Conservation (phyloP, 2,888 invertebrate genomes). For the Conomelus anceps region DNA sequence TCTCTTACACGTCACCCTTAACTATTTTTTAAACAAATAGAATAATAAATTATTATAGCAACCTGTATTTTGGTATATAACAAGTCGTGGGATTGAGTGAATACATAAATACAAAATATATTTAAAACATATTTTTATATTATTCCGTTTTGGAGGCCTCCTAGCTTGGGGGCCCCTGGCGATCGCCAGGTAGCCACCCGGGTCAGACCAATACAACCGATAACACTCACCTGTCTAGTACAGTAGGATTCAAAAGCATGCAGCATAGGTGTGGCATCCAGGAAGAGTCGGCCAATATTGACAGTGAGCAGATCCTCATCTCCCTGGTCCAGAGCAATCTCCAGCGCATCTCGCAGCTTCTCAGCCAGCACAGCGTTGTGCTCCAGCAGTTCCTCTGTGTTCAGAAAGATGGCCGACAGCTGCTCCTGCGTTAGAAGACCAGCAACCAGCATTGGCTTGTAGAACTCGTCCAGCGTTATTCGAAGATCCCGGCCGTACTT, state of each 20-base stretch:
- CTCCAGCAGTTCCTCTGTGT: constrained; percentile 84
- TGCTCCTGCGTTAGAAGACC: constrained; percentile 67
- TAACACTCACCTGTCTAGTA: constrained; percentile 68
- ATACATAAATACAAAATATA: too few relatives aligned
- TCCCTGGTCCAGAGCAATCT: constrained; percentile 58
- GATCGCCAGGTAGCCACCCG: too few relatives aligned
- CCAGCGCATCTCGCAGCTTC: constrained; percentile 76
- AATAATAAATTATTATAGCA: too few relatives aligned
- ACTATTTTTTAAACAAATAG: too few relatives aligned
- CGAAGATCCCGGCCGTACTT: constrained; percentile 90
- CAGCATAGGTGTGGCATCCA: constrained; percentile 87
- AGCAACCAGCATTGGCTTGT: constrained; percentile 87
- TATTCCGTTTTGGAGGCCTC: too few relatives aligned
- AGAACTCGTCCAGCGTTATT: constrained; percentile 88
- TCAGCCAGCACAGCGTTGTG: constrained; percentile 80
- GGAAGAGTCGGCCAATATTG: constrained; percentile 82
- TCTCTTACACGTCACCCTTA: too few relatives aligned
- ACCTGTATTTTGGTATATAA: too few relatives aligned
- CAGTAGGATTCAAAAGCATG: constrained; percentile 94
- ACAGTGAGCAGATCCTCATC: constrained; percentile 76
- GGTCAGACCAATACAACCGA: too few relatives aligned
- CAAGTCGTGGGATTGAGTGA: too few relatives aligned
- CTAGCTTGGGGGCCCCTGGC: too few relatives aligned
- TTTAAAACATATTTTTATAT: too few relatives aligned
- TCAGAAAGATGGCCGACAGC: constrained; percentile 84